Conservation (phyloP, 2,113 vertebrate genomes). For the Arvicanthis niloticus region DNA sequence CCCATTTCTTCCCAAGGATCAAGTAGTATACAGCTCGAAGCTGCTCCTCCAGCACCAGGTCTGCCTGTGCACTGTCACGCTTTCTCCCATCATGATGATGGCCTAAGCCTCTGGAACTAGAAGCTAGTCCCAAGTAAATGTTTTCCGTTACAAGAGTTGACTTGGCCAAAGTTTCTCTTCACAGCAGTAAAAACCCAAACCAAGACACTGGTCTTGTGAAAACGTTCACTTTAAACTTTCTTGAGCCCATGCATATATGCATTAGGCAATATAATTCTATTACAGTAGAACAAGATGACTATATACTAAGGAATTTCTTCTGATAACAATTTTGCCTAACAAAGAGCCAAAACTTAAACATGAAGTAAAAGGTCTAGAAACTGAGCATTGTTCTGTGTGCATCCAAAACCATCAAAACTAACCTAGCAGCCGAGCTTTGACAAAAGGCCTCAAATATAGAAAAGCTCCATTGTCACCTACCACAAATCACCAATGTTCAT, state of each 20-base stretch:
- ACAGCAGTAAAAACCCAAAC: neutral
- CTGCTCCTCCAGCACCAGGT: neutral
- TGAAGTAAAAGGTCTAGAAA: constrained; percentile 35
- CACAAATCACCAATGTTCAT: neutral
- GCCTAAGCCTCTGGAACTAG: neutral
- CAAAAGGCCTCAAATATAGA: neutral
- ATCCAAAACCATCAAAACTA: neutral
- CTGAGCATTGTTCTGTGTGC: neutral
- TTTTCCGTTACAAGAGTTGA: neutral
- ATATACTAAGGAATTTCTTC: neutral
- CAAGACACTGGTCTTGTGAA: neutral
- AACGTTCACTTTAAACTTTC: neutral
- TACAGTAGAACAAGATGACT: neutral
- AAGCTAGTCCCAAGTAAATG: neutral
- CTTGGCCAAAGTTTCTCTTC: neutral
- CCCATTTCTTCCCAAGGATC: no score
- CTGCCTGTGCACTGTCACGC: neutral
- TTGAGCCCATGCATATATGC: neutral
- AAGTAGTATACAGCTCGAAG: neutral
- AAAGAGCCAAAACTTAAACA: constrained; percentile 45
- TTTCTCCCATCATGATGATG: neutral
- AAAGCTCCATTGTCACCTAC: neutral
- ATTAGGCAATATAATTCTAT: neutral
- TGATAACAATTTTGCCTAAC: neutral
- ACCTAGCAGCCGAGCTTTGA: neutral